phyloP scores from a whole-genome alignment of 2,797 vertebrate genomes.

The Smutsia gigantea region DNA sequence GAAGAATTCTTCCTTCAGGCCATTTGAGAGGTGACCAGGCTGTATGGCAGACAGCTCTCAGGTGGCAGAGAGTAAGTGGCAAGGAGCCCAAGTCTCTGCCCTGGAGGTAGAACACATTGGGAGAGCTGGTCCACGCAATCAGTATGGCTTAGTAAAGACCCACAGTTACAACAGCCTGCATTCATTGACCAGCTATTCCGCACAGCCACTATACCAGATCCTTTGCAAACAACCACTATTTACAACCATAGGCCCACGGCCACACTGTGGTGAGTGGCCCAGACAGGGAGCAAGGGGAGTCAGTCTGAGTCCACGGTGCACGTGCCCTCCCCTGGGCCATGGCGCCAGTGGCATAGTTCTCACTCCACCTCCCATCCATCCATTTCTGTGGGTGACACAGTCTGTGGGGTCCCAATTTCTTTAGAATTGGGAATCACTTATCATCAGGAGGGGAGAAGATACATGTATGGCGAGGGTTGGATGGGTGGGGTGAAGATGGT shows the following conservation, averaged over 20 bases:
- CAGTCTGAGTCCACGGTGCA: not conserved
- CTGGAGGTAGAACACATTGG: not conserved
- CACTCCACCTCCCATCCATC: not conserved
- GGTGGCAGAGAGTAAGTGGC: not conserved
- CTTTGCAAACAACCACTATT: not conserved
- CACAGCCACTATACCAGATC: not conserved
- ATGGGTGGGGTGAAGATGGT: not conserved
- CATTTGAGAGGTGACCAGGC: not conserved
- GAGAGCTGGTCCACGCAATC: not conserved
- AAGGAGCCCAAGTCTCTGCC: not conserved
- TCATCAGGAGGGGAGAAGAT: not conserved
- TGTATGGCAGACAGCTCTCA: not conserved
- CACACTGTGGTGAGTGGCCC: not conserved
- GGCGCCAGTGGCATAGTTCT: not conserved
- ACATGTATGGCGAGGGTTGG: not conserved
- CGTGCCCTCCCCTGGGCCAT: rapidly evolving
- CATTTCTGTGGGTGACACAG: not conserved
- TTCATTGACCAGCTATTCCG: not conserved
- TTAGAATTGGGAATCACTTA: not conserved
- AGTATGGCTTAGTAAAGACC: not conserved
- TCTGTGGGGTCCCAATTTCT: not conserved
- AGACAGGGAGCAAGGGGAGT: not conserved
- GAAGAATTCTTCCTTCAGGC: not conserved
- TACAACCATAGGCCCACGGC: not conserved
- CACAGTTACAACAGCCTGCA: not conserved